These are phyloP conservation scores for Acanthaster planci DNA, from an alignment of 35 echinoderm and acorn worm species.

Conservation along the genomic window DNA sequence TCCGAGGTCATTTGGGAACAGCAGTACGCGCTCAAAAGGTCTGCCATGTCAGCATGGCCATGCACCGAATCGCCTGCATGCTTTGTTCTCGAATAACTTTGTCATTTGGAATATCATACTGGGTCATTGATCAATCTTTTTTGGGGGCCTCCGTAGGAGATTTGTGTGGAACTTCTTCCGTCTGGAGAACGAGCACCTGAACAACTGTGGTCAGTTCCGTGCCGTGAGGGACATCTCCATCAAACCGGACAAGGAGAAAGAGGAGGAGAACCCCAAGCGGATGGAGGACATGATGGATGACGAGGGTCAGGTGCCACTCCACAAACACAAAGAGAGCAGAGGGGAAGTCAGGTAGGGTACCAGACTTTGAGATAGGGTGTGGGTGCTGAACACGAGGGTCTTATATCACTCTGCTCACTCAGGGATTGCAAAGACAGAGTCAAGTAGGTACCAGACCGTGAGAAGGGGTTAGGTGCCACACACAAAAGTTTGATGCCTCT, in stretches of 20 bases:
- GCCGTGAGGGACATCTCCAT: slow-evolving; percentile 96
- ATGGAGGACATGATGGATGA: slow-evolving; percentile 94
- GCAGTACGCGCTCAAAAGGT: no score
- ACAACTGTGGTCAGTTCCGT: slow-evolving; percentile 98
- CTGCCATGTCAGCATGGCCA: no score
- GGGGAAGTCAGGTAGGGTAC: slow-evolving; percentile 27
- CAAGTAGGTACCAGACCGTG: neutral
- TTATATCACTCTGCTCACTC: neutral
- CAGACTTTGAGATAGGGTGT: neutral
- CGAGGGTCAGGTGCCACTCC: slow-evolving; percentile 66
- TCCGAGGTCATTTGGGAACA: no score
- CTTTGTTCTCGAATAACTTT: no score
- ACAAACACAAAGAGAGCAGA: slow-evolving; percentile 62
- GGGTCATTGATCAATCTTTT: no score
- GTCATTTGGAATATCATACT: no score
- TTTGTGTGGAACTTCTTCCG: slow-evolving; percentile 99
- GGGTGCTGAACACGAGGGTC: neutral
- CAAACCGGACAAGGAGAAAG: slow-evolving; percentile 79
- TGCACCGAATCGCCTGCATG: no score
- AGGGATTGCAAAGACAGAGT: neutral
- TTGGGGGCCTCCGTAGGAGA: slow-evolving; percentile 54
- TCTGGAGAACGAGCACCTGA: slow-evolving; percentile 96
- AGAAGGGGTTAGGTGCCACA: neutral
- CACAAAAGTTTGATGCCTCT: no score
- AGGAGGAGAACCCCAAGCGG: slow-evolving; percentile 68